These are phyloP conservation scores for Monopis laevigella DNA, from an alignment of 2,888 invertebrate species.

Conservation along the genomic window DNA sequence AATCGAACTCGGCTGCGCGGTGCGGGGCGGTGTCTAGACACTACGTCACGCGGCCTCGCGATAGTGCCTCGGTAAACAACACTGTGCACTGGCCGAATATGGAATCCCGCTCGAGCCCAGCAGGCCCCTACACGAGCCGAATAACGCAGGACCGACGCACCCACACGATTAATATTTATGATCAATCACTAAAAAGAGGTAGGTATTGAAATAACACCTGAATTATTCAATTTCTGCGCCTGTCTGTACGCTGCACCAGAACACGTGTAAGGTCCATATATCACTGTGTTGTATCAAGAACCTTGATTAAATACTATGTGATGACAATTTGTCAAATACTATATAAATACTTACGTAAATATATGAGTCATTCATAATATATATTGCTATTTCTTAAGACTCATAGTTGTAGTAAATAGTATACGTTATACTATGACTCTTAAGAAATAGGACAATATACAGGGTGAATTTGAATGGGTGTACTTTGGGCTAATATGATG, in stretches of 20 bases:
- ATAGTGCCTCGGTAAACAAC: constrained; percentile 68
- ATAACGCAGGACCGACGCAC: constrained; percentile 19
- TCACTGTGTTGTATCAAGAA: no score
- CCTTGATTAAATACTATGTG: no score
- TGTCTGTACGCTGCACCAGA: background rate
- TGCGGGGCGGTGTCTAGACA: constrained; percentile 51
- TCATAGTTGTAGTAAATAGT: no score
- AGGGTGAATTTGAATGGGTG: no score
- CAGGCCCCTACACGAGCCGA: constrained; percentile 34
- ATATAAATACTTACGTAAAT: no score
- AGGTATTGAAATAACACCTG: background rate
- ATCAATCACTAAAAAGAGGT: constrained; percentile 4
- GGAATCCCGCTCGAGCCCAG: constrained; percentile 41
- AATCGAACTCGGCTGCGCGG: constrained; percentile 41
- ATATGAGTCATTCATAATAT: no score
- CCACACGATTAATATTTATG: constrained; percentile 6
- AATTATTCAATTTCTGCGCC: constrained; percentile 4
- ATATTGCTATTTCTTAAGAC: no score
- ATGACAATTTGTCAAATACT: no score
- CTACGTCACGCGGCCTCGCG: constrained; percentile 71
- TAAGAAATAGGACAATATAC: no score
- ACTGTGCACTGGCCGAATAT: constrained; percentile 66
- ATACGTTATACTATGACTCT: no score
- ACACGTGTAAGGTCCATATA: constrained; percentile 3
- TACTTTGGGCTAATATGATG: no score